Evolutionary conservation across 2,888 invertebrate species (phyloP), one percentile per base, ranked within the genome.

Genomic region (Microctonus brassicae): DNA sequence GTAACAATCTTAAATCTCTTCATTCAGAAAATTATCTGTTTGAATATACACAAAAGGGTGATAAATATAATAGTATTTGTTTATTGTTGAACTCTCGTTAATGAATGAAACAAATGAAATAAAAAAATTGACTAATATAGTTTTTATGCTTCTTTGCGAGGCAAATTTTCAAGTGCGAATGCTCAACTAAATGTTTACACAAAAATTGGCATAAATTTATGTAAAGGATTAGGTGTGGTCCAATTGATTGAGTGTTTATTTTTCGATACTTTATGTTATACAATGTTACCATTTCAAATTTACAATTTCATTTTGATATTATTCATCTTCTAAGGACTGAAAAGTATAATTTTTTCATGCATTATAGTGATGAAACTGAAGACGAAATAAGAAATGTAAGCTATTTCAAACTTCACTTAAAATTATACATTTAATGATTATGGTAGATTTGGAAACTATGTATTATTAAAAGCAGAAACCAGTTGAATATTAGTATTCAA

Each of bases 61-160:
- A 67, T 52, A 47, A 53, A 34, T 68, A 61, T 53, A 61, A 68
- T 68, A 68, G 61, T 34, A 53, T 34, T 34, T 52, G 34, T 61
- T 20, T 17, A 29, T 61, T 47, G 47, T 34, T 34, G 20, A n/a
- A 61, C 13, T 60, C 33, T 47, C 36, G 22, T 39, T 26, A 42
- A 33, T 20, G 20, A 65, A 53, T n/a, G 24, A 66, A 55, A n/a
- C n/a, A n/a, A n/a, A n/a, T n/a, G n/a, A n/a, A n/a, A n/a, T n/a
- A n/a, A n/a, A n/a, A n/a, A n/a, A n/a, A 26, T 39, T 47, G 52
- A 68, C 36, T 22, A 68, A 33, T 47, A 52, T 61, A 52, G 60
- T 61, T 39, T 17, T 60, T 60, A 74, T 76, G 76, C 76, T 74
- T 76, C 74, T 73, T 57, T 58, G 66, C 26, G 74, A 73, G 73